Evolutionary conservation across 2,113 vertebrate genomes (phyloP).

Genomic region (Tachycineta bicolor): DNA sequence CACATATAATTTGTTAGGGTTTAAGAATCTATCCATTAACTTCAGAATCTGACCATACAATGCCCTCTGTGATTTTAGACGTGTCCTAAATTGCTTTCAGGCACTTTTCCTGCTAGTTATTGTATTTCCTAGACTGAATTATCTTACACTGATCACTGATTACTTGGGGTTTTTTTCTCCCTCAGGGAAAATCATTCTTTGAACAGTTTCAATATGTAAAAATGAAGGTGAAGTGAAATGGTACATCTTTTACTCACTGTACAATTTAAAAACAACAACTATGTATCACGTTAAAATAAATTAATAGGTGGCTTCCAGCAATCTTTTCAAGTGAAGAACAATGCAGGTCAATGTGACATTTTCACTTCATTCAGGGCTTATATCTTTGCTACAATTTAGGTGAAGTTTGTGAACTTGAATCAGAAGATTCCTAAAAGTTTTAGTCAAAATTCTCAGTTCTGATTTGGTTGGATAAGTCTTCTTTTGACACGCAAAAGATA

Average conservation of each 20-base stretch:
- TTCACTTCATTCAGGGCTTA: neutral
- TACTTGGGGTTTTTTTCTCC: neutral
- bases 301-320: neutral
- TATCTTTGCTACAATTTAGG: neutral
- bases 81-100: conserved; percentile 1
- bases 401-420: conserved; percentile 16
- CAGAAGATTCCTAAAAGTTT: conserved; percentile 13
- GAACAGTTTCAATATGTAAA: neutral
- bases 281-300: neutral
- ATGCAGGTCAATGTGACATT: neutral
- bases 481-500: neutral
- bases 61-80: neutral
- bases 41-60: neutral
- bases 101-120: neutral
- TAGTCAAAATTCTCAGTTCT: conserved; percentile 15
- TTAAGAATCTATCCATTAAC: neutral
- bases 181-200: neutral
- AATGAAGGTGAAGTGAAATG: neutral
- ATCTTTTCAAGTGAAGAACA: neutral
- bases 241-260: neutral
- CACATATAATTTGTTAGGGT: neutral
- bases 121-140: conserved; percentile 3
- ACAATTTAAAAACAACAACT: neutral
- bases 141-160: neutral
- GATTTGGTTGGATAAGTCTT: conserved; percentile 22